Percentiles rank a stretch among this genome's conserved stretches.
These are phyloP conservation scores for Puffinus mauretanicus DNA, from an alignment of 2,113 vertebrate species.

Conservation along the genomic window DNA sequence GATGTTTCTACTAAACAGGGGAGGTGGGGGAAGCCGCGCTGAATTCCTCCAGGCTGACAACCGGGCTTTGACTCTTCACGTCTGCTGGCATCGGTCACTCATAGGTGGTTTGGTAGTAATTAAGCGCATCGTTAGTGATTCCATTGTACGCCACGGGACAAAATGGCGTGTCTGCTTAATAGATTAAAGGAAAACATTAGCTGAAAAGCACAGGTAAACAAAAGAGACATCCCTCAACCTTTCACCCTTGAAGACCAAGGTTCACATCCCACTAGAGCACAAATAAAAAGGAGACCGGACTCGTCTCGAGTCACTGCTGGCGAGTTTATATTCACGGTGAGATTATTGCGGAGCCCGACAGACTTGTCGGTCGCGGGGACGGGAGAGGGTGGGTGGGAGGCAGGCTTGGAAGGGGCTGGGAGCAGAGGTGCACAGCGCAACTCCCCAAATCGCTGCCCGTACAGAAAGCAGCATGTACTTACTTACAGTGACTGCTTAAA, in stretches of 20 bases:
- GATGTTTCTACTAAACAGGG: background rate
- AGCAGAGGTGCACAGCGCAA: background rate
- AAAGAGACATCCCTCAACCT: constrained; percentile 21
- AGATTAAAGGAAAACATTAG: constrained; percentile 32
- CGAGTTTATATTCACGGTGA: background rate
- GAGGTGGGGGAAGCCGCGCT: background rate
- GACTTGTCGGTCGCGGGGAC: background rate
- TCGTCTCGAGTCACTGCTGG: background rate
- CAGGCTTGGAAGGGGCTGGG: background rate
- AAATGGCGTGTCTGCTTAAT: constrained; percentile 27
- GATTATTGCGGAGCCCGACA: fast-evolving
- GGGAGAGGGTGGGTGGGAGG: background rate
- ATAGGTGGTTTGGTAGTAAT: background rate
- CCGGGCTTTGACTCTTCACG: background rate
- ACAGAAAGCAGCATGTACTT: background rate
- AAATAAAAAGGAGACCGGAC: background rate
- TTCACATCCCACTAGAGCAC: background rate
- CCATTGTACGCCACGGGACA: background rate
- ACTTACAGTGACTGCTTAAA: background rate
- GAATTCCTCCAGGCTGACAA: background rate
- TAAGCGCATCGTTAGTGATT: background rate
- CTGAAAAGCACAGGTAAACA: constrained; percentile 47
- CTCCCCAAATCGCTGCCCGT: background rate
- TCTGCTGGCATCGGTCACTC: background rate
- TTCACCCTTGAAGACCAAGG: background rate